phyloP scores from a whole-genome alignment of 2,888 invertebrate genomes.

The Elmis aenea region DNA sequence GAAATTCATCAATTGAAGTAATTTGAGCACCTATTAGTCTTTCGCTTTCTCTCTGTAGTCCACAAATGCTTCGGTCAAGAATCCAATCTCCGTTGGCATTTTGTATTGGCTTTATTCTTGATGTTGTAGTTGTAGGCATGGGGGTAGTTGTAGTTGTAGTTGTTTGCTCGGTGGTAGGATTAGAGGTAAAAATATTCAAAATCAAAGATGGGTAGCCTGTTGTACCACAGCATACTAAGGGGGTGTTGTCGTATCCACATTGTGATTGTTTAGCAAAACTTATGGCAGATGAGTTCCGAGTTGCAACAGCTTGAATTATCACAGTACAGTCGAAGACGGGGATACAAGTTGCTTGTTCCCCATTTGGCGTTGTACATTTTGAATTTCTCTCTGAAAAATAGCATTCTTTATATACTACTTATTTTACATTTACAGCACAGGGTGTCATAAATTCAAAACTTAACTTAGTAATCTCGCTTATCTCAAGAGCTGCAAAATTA shows the following conservation, averaged over 20 bases:
- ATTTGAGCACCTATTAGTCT: conserved; percentile 40
- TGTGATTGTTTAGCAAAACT: conserved; percentile 45
- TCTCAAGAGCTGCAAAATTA: too few relatives aligned
- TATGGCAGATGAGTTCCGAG: conserved; percentile 7
- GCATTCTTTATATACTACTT: too few relatives aligned
- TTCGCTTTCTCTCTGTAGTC: conserved; percentile 8
- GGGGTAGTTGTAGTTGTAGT: too few relatives aligned
- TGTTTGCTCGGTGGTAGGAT: too few relatives aligned
- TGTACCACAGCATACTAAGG: conserved; percentile 48
- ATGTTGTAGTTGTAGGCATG: too few relatives aligned
- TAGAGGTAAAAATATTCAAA: too few relatives aligned
- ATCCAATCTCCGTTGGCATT: too few relatives aligned
- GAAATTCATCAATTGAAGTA: conserved; percentile 46
- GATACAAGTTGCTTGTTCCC: conserved; percentile 42
- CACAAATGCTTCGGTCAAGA: conserved; percentile 16
- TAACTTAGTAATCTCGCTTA: too few relatives aligned
- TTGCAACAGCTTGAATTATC: conserved; percentile 39
- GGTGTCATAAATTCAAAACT: too few relatives aligned
- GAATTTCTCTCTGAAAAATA: conserved; percentile 1
- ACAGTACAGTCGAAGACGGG: conserved; percentile 45
- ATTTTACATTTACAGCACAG: too few relatives aligned
- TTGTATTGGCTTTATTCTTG: too few relatives aligned
- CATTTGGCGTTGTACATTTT: conserved; percentile 45
- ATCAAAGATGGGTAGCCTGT: conserved; percentile 4
- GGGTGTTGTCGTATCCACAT: conserved; percentile 48